phyloP scores from a whole-genome alignment of 2,797 vertebrate genomes.

The Brachyalestes nurse region DNA sequence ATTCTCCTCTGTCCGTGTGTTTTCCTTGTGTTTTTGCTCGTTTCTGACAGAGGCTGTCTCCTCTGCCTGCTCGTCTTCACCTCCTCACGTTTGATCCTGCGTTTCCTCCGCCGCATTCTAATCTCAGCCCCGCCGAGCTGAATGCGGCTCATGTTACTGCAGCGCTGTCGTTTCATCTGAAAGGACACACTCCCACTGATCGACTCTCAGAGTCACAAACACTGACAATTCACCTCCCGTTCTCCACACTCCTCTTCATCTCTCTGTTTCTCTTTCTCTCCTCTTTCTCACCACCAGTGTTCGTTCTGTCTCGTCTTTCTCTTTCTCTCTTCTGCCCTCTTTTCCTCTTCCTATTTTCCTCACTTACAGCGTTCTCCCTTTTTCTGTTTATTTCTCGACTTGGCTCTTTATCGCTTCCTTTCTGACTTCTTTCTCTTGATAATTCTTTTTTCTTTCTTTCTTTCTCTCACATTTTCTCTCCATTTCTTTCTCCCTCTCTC shows the following conservation, averaged over 20 bases:
- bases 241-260: background rate
- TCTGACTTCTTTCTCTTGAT: too few species aligned
- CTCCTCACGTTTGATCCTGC: background rate
- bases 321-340: too few species aligned
- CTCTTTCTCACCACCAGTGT: too few species aligned
- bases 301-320: too few species aligned
- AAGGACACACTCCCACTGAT: background rate
- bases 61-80: background rate
- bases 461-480: too few species aligned
- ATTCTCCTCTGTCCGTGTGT: background rate
- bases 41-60: background rate
- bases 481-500: too few species aligned
- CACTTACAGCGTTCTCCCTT: too few species aligned
- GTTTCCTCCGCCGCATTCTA: background rate
- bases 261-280: too few species aligned
- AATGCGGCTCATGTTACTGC: background rate
- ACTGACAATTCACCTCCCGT: background rate
- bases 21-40: background rate
- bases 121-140: background rate
- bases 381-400: too few species aligned
- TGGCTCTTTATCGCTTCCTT: too few species aligned
- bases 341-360: too few species aligned
- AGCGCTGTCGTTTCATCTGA: constrained; percentile 3
- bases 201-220: background rate
- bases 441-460: too few species aligned